A percentile compares a stretch with the other conserved stretches of the same genome.
These are phyloP conservation scores for Agrochola lota DNA, from an alignment of 2,888 invertebrate species.

Conservation along the genomic window DNA sequence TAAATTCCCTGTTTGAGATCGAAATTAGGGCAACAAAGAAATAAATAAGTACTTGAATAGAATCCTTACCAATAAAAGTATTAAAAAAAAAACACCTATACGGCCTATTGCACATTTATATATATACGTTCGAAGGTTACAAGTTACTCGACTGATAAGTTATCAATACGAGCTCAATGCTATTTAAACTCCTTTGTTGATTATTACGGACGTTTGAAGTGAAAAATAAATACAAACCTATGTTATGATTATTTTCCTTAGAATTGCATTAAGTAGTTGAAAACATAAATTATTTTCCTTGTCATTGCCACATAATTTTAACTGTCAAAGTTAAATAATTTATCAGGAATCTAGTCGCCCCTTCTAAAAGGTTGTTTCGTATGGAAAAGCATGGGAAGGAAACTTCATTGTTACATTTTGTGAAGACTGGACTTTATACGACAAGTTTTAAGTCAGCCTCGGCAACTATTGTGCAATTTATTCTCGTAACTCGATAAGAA, in stretches of 20 bases:
- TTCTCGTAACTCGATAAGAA: neutral
- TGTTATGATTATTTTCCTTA: neutral
- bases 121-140: conserved; percentile 19
- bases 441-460: neutral
- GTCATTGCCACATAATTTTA: neutral
- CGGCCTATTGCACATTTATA: conserved; percentile 20
- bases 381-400: no score
- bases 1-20: neutral
- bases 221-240: conserved; percentile 32
- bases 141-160: conserved; percentile 45
- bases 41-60: neutral
- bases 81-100: no score
- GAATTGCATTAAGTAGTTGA: neutral
- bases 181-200: conserved; percentile 11
- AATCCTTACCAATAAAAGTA: neutral
- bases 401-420: neutral
- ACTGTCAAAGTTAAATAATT: no score
- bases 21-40: neutral
- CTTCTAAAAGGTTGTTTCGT: no score
- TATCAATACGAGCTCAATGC: conserved; percentile 31
- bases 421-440: neutral
- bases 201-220: conserved; percentile 8
- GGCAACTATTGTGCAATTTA: neutral
- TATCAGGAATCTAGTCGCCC: no score
- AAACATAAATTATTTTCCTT: no score